Conservation (phyloP, 1,140 invertebrate species). For the Pseudomyrmex dendroicus region DNA sequence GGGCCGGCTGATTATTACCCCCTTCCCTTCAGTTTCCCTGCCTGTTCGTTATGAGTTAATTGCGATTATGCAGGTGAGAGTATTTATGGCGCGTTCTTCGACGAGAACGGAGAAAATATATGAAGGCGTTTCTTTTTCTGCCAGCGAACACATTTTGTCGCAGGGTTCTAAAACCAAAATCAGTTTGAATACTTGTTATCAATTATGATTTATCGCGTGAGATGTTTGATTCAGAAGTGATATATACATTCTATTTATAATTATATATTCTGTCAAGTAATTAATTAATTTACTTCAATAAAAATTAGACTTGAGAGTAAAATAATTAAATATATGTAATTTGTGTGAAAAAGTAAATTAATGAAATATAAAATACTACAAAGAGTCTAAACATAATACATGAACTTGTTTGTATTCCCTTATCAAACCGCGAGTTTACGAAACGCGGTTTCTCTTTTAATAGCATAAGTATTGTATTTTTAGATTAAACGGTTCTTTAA, state of each 20-base stretch:
- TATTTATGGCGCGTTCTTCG: slow-evolving; percentile 65
- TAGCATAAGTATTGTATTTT: slow-evolving; percentile 20
- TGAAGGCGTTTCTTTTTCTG: not conserved
- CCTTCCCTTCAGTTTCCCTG: not conserved
- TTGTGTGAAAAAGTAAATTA: not conserved
- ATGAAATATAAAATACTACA: not conserved
- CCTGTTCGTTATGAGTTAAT: slow-evolving; percentile 62
- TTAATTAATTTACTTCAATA: not conserved
- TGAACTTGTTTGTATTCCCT: not conserved
- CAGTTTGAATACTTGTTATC: not conserved
- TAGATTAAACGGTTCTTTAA: slow-evolving; percentile 22
- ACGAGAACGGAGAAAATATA: slow-evolving; percentile 25
- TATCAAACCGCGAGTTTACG: not conserved
- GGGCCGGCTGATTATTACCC: slow-evolving; percentile 65
- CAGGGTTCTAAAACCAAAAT: not conserved
- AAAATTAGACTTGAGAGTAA: too few species aligned
- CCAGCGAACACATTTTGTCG: slow-evolving; percentile 4
- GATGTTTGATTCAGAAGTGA: not conserved
- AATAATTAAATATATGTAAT: too few species aligned
- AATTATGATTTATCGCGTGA: not conserved
- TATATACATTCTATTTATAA: not conserved
- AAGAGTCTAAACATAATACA: slow-evolving; percentile 11
- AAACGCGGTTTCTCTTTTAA: not conserved
- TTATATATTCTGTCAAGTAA: not conserved
- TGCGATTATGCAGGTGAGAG: slow-evolving; percentile 38